A percentile compares a stretch with the other conserved stretches of the same genome.
phyloP scores from a whole-genome alignment of 37 sponge, comb jelly and placozoan species.

The Halisarca cf. caerulea region DNA sequence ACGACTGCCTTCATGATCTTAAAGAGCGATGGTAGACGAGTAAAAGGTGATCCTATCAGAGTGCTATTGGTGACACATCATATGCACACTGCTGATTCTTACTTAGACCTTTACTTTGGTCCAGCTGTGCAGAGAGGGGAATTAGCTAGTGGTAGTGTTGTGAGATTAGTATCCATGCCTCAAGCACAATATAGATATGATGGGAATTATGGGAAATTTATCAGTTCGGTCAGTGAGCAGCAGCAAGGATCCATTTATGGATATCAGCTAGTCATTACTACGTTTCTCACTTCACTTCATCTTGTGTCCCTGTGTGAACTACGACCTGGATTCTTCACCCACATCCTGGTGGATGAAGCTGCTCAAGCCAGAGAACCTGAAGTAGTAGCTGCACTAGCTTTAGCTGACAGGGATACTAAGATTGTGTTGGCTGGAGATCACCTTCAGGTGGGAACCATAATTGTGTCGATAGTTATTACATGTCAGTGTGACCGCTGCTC shows the following conservation, averaged over 20 bases:
- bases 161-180: background rate
- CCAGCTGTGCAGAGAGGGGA: background rate
- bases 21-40: too few species aligned
- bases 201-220: background rate
- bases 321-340: slow-evolving; percentile 17
- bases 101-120: slow-evolving; percentile 25
- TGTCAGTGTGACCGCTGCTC: too few species aligned
- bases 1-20: slow-evolving; percentile 21
- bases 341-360: slow-evolving; percentile 26
- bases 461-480: too few species aligned
- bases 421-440: slow-evolving; percentile 6
- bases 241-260: too few species aligned
- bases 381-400: background rate
- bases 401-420: slow-evolving; percentile 9
- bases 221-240: background rate
- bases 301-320: background rate
- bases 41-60: background rate
- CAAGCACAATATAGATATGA: background rate
- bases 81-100: slow-evolving; percentile 27
- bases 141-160: background rate
- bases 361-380: slow-evolving; percentile 28
- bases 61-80: slow-evolving; percentile 17
- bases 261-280: background rate
- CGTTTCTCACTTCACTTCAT: slow-evolving; percentile 21
- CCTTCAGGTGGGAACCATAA: slow-evolving; percentile 12